Conservation (phyloP, 1,140 invertebrate genomes). For the Papilio polyxenes region DNA sequence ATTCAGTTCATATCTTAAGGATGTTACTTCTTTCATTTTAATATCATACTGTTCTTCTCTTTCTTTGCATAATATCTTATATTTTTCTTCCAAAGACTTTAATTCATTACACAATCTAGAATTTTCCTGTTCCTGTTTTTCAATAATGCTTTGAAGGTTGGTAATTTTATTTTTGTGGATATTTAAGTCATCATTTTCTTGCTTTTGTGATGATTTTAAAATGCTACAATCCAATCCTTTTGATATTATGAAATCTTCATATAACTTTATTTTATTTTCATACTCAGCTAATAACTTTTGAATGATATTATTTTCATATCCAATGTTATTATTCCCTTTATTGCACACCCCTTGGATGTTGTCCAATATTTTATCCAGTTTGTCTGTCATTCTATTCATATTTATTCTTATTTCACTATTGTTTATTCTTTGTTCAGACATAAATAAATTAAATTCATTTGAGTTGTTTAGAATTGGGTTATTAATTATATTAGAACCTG, state of each 20-base stretch:
- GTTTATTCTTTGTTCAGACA: conserved; percentile 72
- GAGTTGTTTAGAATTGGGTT: conserved; percentile 35
- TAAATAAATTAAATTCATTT: conserved; percentile 57
- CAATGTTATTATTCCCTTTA: conserved; percentile 42
- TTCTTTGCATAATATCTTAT: conserved; percentile 10
- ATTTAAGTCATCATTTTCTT: conserved; percentile 38
- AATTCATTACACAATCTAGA: conserved; percentile 8
- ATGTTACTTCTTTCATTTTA: conserved; percentile 53
- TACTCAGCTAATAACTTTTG: conserved; percentile 68
- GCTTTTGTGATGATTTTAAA: conserved; percentile 41
- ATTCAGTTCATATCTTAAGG: conserved; percentile 46
- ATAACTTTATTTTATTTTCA: conserved; percentile 68
- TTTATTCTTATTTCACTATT: conserved; percentile 73
- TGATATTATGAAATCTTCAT: conserved; percentile 61
- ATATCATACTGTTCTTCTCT: conserved; percentile 44
- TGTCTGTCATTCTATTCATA: conserved; percentile 66
- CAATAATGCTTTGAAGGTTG: conserved; percentile 36
- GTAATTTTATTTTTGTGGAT: conserved; percentile 41
- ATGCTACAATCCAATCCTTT: conserved; percentile 52
- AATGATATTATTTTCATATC: conserved; percentile 59
- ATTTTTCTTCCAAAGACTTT: conserved; percentile 25
- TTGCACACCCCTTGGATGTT: conserved; percentile 52
- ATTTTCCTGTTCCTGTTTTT: conserved; percentile 14
- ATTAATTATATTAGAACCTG: conserved; percentile 45
- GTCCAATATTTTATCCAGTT: conserved; percentile 61